Evolutionary conservation across 2,113 vertebrate genomes (phyloP).

Genomic region (Siniperca knerii): DNA sequence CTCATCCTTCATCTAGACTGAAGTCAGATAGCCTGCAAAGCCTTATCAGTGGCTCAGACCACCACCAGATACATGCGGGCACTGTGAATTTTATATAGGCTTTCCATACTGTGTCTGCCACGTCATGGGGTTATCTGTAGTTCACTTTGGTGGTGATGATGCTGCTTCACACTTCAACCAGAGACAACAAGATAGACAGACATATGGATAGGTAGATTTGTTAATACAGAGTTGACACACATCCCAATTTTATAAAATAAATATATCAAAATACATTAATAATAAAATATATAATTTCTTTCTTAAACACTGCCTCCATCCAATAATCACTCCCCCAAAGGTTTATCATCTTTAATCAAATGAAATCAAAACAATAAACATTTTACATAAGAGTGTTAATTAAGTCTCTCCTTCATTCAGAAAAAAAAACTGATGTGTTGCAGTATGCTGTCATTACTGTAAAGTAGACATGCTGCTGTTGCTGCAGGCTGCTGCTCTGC

Average conservation of each 20-base stretch:
- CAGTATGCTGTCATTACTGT: conserved; percentile 34
- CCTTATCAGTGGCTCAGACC: conserved; percentile 67
- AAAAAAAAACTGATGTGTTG: conserved; percentile 16
- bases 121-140: conserved; percentile 82
- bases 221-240: neutral
- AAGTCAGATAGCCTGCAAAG: conserved; percentile 73
- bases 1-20: conserved; percentile 84
- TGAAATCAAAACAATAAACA: neutral
- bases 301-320: neutral
- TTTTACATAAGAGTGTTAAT: neutral
- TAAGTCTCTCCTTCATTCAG: neutral
- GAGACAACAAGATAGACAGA: conserved; percentile 12
- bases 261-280: neutral
- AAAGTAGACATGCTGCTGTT: conserved; percentile 19
- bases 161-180: conserved; percentile 42
- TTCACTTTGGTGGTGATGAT: conserved; percentile 74
- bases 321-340: neutral
- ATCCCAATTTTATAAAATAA: neutral
- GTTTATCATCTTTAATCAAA: conserved; percentile 9
- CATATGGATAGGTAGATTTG: neutral
- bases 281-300: neutral
- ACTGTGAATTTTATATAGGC: conserved; percentile 70
- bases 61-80: conserved; percentile 62
- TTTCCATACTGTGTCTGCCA: conserved; percentile 77
- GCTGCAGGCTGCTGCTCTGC: conserved; percentile 61